Percentiles rank a stretch among this genome's conserved stretches.
These are phyloP conservation scores for Gymnopithys bicolor DNA, from an alignment of 2,797 vertebrate genomes.

Conservation along the genomic window DNA sequence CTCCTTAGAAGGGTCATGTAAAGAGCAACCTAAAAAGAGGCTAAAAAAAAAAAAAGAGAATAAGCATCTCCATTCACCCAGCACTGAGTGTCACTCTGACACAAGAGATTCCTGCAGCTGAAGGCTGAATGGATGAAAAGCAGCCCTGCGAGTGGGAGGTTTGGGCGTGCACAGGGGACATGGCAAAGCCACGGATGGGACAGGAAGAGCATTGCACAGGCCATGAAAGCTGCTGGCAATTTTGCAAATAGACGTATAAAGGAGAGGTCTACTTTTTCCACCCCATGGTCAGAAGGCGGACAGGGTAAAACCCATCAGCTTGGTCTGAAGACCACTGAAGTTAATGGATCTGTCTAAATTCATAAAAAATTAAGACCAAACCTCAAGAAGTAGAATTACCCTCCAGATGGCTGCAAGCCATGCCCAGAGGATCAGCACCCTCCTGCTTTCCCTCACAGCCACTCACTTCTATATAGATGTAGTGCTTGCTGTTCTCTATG, in stretches of 20 bases:
- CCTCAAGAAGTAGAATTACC: neutral
- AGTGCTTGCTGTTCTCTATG: conserved; percentile 91
- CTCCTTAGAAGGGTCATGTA: neutral
- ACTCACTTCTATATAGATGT: conserved; percentile 93
- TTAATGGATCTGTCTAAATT: neutral
- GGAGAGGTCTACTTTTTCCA: neutral
- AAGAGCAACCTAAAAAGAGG: neutral
- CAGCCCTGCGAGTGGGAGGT: neutral
- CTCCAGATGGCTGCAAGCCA: neutral
- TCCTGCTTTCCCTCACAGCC: neutral
- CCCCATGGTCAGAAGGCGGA: neutral
- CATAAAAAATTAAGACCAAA: neutral
- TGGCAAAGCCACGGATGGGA: neutral
- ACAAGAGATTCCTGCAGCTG: neutral
- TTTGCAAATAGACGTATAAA: neutral
- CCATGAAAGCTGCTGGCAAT: neutral
- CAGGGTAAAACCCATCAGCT: neutral
- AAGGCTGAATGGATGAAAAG: neutral
- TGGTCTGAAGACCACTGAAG: neutral
- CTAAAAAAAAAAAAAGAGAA: neutral
- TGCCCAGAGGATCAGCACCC: neutral
- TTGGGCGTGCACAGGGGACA: neutral
- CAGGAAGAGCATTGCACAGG: neutral
- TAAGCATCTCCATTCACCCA: neutral
- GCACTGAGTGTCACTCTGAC: neutral